Evolutionary conservation across 2,797 vertebrate species (phyloP), one percentile per base, ranked within the genome.

Genomic region (Falco cherrug): DNA sequence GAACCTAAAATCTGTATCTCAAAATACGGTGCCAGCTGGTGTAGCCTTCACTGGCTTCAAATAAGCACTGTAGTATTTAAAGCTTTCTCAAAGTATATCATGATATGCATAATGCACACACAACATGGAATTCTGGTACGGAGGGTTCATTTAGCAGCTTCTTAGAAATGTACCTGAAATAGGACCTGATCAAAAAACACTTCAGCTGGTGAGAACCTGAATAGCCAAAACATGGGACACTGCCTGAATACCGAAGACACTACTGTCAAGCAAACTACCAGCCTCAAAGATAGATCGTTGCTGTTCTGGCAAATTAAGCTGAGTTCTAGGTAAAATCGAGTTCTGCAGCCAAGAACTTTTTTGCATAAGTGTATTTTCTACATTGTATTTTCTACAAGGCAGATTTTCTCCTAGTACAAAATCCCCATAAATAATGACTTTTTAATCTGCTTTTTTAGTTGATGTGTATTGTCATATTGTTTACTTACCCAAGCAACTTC

Each of bases 401-500:
- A 85, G 47, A 76, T 82, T 68, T 94, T 82, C 37, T 70, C 29
- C 13, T 29, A 70, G 29, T 45, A 61, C 31, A 57, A 79, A 76
- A 53, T 54, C 0, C 0, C 25, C 11, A 63, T 24, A 45, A 85
- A 88, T 26, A 82, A 70, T 13, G 9, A 76, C 13, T 18, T 91
- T 69, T 43, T 24, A 24, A 31, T 33, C 37, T 59, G 43, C 3
- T 53, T 61, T 77, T 56, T 35, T 6, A 80, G 12, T 50, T 68
- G 28, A 53, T 37, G 9, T 63, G 10, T 9, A 47, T 24, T 68
- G 25, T 18, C 13, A 10, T 45, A 50, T 48, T 78, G 75, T 92
- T 89, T 91, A 98, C 98, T 37, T 98, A 99, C 99, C 99, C 97
- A 16, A 99, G 98, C 89, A 99, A 97, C 74, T 99, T 99, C 97